These are phyloP conservation scores for Aquatica leii DNA, from an alignment of 2,888 invertebrate genomes.

Conservation along the genomic window DNA sequence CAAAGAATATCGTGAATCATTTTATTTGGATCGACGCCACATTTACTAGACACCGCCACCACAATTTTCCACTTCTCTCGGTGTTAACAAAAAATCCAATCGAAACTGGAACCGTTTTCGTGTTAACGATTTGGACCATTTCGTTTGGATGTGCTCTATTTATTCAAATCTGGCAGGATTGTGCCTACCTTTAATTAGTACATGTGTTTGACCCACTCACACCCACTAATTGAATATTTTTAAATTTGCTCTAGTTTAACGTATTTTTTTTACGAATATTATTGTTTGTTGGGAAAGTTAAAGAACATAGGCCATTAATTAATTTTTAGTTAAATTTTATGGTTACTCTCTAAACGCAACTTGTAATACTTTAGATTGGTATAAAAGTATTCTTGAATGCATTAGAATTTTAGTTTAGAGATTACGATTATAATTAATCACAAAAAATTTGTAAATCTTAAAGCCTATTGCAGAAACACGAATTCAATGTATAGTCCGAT, in stretches of 20 bases:
- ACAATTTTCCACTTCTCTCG: constrained; percentile 34
- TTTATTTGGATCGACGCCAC: constrained; percentile 45
- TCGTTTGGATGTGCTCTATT: constrained; percentile 42
- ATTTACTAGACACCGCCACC: constrained; percentile 49
- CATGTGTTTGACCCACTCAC: constrained; percentile 27
- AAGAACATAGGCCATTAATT: too few relatives aligned
- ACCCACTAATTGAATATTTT: constrained; percentile 25
- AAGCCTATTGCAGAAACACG: too few relatives aligned
- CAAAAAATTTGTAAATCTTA: too few relatives aligned
- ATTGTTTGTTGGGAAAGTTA: too few relatives aligned
- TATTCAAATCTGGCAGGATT: constrained; percentile 35
- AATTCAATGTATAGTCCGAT: too few relatives aligned
- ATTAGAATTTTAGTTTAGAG: too few relatives aligned
- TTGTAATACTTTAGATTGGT: too few relatives aligned
- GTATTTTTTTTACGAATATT: too few relatives aligned
- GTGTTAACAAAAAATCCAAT: constrained; percentile 22
- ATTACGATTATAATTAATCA: too few relatives aligned
- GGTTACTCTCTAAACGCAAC: too few relatives aligned
- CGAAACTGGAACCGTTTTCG: constrained; percentile 44
- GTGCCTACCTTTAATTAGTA: constrained; percentile 33
- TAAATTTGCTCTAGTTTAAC: constrained; percentile 16
- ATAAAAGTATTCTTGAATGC: too few relatives aligned
- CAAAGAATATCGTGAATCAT: constrained; percentile 53
- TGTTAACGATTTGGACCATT: constrained; percentile 38
- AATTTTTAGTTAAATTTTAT: too few relatives aligned